These are phyloP conservation scores for Dryoscopus gambensis DNA, from an alignment of 2,113 vertebrate species.

Conservation along the genomic window DNA sequence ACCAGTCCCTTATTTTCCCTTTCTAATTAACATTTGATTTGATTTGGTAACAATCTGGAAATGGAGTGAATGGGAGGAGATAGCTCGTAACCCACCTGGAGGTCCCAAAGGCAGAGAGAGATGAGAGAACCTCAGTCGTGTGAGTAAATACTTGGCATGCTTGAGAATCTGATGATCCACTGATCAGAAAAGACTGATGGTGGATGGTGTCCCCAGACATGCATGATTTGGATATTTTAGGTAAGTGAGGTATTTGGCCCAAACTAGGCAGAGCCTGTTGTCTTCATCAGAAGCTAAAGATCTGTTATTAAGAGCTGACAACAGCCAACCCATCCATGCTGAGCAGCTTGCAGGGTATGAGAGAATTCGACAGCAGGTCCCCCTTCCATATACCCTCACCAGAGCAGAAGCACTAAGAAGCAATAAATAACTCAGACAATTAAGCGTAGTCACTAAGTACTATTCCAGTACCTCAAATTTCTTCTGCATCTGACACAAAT, in stretches of 20 bases:
- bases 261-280: neutral
- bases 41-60: neutral
- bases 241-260: neutral
- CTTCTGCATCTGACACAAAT: neutral
- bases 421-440: neutral
- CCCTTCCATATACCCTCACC: neutral
- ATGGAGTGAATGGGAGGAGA: neutral
- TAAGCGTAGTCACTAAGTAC: neutral
- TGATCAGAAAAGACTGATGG: neutral
- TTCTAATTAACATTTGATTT: neutral
- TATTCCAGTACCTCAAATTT: neutral
- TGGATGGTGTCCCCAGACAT: neutral
- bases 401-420: neutral
- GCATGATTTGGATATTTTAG: neutral
- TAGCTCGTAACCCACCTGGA: neutral
- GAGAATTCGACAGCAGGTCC: neutral
- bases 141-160: neutral
- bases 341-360: neutral
- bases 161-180: neutral
- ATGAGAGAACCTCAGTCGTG: neutral
- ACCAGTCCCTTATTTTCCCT: neutral
- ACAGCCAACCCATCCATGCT: neutral
- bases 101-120: neutral
- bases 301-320: neutral
- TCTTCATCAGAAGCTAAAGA: neutral